Conservation (phyloP, 2,888 invertebrate species). For the Nycteola revayana region DNA sequence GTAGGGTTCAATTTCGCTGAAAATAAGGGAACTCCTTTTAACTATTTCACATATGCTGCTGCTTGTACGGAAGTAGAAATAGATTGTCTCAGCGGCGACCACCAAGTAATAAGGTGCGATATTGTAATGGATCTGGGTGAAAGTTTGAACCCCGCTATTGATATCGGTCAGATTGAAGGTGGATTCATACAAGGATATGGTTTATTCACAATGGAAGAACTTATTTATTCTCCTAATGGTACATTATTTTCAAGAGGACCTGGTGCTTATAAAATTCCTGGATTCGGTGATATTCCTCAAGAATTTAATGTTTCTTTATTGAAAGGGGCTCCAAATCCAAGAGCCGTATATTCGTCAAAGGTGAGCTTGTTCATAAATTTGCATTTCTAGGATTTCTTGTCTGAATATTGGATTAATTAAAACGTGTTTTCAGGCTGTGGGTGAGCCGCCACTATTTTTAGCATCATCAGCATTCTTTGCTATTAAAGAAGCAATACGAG, state of each 20-base stretch:
- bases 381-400: too few relatives aligned
- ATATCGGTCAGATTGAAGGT: slow-evolving; percentile 98
- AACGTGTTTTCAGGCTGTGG: slow-evolving; percentile 87
- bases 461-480: slow-evolving; percentile 95
- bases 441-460: slow-evolving; percentile 96
- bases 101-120: slow-evolving; percentile 92
- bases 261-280: slow-evolving; percentile 96
- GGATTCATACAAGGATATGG: slow-evolving; percentile 98
- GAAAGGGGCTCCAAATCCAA: slow-evolving; percentile 94
- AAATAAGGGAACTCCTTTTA: slow-evolving; percentile 88
- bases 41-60: slow-evolving; percentile 93
- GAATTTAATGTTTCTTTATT: slow-evolving; percentile 96
- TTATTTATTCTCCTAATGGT: slow-evolving; percentile 93
- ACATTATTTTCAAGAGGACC: slow-evolving; percentile 93
- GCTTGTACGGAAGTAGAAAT: slow-evolving; percentile 95
- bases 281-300: slow-evolving; percentile 94
- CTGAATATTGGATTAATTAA: too few relatives aligned
- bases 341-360: slow-evolving; percentile 97
- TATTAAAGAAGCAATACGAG: slow-evolving; percentile 92
- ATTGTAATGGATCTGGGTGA: slow-evolving; percentile 98
- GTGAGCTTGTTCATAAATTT: slow-evolving; percentile 65
- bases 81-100: slow-evolving; percentile 96
- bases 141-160: slow-evolving; percentile 97
- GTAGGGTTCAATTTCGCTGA: slow-evolving; percentile 87
- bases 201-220: slow-evolving; percentile 94